Evolutionary conservation across 92 coral and sea anemone genomes (phyloP).

Genomic region (Siderastrea siderea): DNA sequence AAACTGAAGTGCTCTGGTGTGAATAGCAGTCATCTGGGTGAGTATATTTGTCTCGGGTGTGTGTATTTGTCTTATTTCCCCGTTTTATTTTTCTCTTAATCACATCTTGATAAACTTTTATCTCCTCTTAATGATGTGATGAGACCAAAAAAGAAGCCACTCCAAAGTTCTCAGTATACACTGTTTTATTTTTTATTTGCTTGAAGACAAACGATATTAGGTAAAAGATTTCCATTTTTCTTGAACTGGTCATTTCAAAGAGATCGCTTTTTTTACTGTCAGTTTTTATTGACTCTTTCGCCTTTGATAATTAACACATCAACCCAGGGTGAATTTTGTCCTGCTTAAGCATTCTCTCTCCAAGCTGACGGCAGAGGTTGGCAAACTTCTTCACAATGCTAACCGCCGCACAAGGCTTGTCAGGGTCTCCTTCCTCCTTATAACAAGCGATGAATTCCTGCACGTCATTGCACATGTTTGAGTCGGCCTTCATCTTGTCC

Average conservation of each 20-base stretch:
- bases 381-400: conserved; percentile 65
- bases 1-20: too few relatives aligned
- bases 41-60: too few relatives aligned
- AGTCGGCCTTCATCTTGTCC: conserved; percentile 49
- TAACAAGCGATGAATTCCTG: conserved; percentile 77
- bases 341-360: conserved; percentile 71
- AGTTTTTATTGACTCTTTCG: not conserved
- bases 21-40: too few relatives aligned
- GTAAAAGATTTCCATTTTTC: too few relatives aligned
- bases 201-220: too few relatives aligned
- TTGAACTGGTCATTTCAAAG: not conserved
- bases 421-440: conserved; percentile 28
- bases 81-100: too few relatives aligned
- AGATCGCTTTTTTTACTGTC: not conserved
- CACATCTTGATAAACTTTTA: too few relatives aligned
- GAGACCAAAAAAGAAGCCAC: too few relatives aligned
- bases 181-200: too few relatives aligned
- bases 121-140: too few relatives aligned
- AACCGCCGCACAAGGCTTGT: conserved; percentile 15
- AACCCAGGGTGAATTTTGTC: conserved; percentile 65
- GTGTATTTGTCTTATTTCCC: too few relatives aligned
- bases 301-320: conserved; percentile 70
- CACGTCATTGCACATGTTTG: conserved; percentile 83
- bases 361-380: conserved; percentile 69
- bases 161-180: too few relatives aligned